These are phyloP conservation scores for Ctenomys sociabilis DNA, from an alignment of 2,113 vertebrate species.

Conservation along the genomic window DNA sequence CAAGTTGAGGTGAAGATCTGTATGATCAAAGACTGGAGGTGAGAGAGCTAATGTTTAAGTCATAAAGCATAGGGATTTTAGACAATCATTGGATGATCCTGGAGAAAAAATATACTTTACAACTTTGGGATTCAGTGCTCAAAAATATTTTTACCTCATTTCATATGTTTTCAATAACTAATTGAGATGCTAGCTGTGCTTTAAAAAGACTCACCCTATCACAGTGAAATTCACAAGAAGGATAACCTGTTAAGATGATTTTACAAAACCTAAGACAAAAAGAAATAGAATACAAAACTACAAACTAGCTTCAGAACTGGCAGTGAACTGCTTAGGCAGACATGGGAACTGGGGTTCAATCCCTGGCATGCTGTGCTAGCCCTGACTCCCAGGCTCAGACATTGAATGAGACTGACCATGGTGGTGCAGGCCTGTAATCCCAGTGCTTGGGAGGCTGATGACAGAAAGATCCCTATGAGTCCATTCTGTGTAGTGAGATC, in stretches of 20 bases:
- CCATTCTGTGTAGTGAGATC: too few species aligned
- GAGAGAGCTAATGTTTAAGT: background rate
- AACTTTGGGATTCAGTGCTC: background rate
- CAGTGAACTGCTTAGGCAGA: too few species aligned
- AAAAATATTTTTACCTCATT: slow-evolving; percentile 42
- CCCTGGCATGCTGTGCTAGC: too few species aligned
- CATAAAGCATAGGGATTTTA: slow-evolving; percentile 10
- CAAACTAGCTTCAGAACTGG: background rate
- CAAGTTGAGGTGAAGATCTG: background rate
- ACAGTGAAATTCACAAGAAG: slow-evolving; percentile 26
- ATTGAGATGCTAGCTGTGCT: background rate
- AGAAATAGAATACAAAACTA: slow-evolving; percentile 11
- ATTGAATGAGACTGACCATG: too few species aligned
- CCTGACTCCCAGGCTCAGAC: too few species aligned
- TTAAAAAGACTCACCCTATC: background rate
- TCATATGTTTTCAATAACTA: slow-evolving; percentile 3
- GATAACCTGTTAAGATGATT: slow-evolving; percentile 29
- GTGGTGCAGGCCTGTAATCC: too few species aligned
- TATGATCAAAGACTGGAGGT: background rate
- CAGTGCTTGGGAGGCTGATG: too few species aligned
- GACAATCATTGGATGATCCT: slow-evolving; percentile 17
- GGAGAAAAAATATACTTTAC: background rate
- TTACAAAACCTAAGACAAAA: background rate
- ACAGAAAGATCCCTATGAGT: too few species aligned
- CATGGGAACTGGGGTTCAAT: too few species aligned